Evolutionary conservation across 2,888 invertebrate species (phyloP).

Genomic region (Seira ritae): DNA sequence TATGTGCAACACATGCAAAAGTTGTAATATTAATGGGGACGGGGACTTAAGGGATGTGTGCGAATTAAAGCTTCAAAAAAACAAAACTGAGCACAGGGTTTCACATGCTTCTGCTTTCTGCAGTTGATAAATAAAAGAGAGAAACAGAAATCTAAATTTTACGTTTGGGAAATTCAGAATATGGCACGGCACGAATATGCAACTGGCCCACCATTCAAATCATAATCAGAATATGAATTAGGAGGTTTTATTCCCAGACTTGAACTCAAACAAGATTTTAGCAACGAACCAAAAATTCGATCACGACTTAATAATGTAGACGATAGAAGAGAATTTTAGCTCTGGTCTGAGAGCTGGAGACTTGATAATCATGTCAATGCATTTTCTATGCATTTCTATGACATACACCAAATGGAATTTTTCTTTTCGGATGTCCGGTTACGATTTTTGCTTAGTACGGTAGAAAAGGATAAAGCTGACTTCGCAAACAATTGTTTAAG

Average conservation of each 20-base stretch:
- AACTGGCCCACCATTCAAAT: not conserved
- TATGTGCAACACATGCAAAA: constrained; percentile 1
- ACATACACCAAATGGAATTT: no score
- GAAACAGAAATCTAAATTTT: no score
- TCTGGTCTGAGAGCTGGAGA: not conserved
- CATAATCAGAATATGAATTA: not conserved
- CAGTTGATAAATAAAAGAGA: no score
- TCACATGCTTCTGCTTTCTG: no score
- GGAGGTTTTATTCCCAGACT: not conserved
- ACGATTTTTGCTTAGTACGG: no score
- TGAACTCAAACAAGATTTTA: not conserved
- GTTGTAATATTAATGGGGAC: no score
- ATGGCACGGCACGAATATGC: not conserved
- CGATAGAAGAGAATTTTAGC: not conserved
- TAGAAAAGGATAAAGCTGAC: constrained; percentile 30
- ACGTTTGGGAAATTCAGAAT: not conserved
- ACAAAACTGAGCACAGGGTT: no score
- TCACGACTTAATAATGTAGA: not conserved
- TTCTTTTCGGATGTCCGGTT: no score
- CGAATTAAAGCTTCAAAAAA: no score
- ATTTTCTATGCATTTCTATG: not conserved
- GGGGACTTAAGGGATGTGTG: no score
- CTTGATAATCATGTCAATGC: not conserved
- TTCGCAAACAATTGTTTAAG: constrained; percentile 33
- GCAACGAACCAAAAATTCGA: not conserved